Evolutionary conservation across 2,888 invertebrate species (phyloP), one percentile per base, ranked within the genome.

Genomic region (Fabriciana adippe): DNA sequence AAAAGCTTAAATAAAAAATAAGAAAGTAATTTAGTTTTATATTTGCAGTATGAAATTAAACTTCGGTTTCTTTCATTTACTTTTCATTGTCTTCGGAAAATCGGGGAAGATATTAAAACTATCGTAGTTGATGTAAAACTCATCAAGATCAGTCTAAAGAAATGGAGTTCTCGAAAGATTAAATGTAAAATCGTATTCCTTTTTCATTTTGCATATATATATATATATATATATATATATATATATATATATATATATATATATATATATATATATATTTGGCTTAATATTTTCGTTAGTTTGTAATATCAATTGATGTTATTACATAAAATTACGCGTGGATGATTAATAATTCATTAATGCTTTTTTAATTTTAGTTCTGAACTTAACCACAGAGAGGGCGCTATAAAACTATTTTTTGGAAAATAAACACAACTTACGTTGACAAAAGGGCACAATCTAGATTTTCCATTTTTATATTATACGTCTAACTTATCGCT

Each of bases 61-160:
- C 53, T 59, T 65, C 31, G 59, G 59, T 18, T 66, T 55, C 66
- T 66, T 66, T 66, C 48, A 66, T 66, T 57, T 63, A 31, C 53
- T 56, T 63, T 63, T 48, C 62, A 63, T 57, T 67, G 63, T 67
- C 47, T 67, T 63, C 55, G 53, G 67, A 48, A 62, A 57, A 61
- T 55, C 47, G 45, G 45, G 55, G 21, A 63, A 51, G 56, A 63
- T 63, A 53, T 63, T 56, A 67, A 67, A 67, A 67, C 62, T 67
- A 63, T 62, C 56, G 56, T 63, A 53, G 57, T 57, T 67, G 51
- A 62, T 62, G 51, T 47, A 53, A 67, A 63, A 63, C 62, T 67
- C 62, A 63, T 63, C 63, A 63, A 63, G 56, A 61, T 66, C 18
- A 41, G 8, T 53, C 18, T 48, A 48, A 60, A 60, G 35, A 60